phyloP scores from a whole-genome alignment of 2,797 vertebrate genomes.

The Amblyraja radiata region DNA sequence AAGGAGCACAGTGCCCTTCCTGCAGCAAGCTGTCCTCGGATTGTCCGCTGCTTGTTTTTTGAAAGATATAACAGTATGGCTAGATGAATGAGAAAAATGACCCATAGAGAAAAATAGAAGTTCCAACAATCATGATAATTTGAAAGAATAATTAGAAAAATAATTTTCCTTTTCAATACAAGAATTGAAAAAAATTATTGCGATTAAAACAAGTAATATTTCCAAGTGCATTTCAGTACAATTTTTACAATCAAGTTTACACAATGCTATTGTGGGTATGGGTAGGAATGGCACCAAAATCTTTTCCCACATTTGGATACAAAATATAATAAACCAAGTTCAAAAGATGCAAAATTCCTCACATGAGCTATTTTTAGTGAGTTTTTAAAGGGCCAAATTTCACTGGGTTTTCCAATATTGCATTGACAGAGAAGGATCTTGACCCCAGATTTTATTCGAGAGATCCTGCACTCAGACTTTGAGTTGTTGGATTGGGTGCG shows the following conservation, averaged over 20 bases:
- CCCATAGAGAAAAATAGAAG: neutral
- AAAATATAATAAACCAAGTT: neutral
- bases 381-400: too few relatives aligned
- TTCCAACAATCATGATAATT: neutral
- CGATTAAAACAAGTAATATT: neutral
- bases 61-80: neutral
- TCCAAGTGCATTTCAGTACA: neutral
- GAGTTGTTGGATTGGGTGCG: too few relatives aligned
- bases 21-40: neutral
- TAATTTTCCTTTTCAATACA: neutral
- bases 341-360: neutral
- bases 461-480: too few relatives aligned
- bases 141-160: neutral
- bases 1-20: neutral
- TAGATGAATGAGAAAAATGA: neutral
- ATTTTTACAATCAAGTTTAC: neutral
- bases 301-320: neutral
- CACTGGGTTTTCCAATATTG: too few relatives aligned
- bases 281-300: neutral
- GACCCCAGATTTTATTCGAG: too few relatives aligned
- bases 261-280: neutral
- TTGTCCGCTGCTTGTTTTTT: neutral
- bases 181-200: neutral
- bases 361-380: neutral
- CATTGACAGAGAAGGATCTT: too few relatives aligned